These are phyloP conservation scores for Chloroceryle inda DNA, from an alignment of 2,797 vertebrate species.

Conservation along the genomic window DNA sequence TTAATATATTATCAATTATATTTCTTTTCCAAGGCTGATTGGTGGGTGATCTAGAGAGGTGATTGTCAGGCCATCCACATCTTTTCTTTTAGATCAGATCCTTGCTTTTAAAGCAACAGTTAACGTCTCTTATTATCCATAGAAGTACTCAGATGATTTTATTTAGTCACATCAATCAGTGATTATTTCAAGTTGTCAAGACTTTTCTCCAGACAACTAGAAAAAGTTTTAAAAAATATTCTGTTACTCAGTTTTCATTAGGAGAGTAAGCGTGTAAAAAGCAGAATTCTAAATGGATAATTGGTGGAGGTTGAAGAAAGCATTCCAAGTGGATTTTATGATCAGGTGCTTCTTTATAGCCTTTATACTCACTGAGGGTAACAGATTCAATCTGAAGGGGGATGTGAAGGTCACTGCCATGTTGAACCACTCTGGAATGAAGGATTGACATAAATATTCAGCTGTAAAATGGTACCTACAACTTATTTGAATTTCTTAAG, in stretches of 20 bases:
- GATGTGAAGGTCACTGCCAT: conserved; percentile 44
- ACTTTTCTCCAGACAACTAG: not conserved
- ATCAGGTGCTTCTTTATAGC: conserved; percentile 69
- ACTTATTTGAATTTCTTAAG: not conserved
- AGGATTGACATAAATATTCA: conserved; percentile 16
- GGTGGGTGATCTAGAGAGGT: not conserved
- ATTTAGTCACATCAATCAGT: conserved; percentile 29
- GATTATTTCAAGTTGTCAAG: conserved; percentile 28
- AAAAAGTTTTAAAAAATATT: not conserved
- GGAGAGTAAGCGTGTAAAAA: not conserved
- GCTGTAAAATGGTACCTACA: conserved; percentile 5
- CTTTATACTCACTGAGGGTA: conserved; percentile 67
- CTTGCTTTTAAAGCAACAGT: not conserved
- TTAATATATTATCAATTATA: not conserved
- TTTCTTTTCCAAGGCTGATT: not conserved
- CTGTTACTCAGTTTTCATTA: conserved; percentile 7
- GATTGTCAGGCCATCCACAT: not conserved
- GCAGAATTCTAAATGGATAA: conserved; percentile 34
- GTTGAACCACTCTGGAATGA: conserved; percentile 48
- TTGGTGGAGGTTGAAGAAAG: conserved; percentile 57
- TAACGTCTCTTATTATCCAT: not conserved
- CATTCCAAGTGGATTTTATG: conserved; percentile 74
- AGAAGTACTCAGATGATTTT: conserved; percentile 17
- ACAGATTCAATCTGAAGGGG: conserved; percentile 68
- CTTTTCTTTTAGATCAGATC: not conserved